phyloP scores from a whole-genome alignment of 2,888 invertebrate genomes.

The Drosophila lutescens region DNA sequence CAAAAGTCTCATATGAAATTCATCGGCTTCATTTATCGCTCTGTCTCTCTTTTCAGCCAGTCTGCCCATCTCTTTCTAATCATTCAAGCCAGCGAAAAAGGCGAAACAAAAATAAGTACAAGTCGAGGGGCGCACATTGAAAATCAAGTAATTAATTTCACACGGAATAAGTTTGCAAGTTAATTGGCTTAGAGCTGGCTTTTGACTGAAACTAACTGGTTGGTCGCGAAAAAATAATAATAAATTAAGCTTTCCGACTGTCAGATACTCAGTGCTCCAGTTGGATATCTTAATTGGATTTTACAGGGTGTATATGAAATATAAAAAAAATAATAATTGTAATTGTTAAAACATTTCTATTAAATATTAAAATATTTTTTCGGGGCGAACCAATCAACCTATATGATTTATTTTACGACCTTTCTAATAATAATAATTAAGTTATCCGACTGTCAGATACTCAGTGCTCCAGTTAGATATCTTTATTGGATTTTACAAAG shows the following conservation, averaged over 20 bases:
- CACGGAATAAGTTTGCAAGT: constrained; percentile 74
- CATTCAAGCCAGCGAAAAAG: constrained; percentile 3
- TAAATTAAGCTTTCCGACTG: constrained; percentile 1
- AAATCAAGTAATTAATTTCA: constrained; percentile 73
- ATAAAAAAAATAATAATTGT: background rate
- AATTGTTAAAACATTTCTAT: too few species aligned
- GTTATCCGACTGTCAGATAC: too few species aligned
- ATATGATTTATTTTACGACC: too few species aligned
- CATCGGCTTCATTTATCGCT: constrained; percentile 53
- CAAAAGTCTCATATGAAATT: constrained; percentile 51
- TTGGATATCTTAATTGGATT: background rate
- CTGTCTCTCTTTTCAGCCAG: background rate
- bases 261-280: background rate
- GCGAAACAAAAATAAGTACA: constrained; percentile 14
- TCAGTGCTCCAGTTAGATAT: too few species aligned
- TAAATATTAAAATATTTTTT: too few species aligned
- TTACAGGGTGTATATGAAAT: background rate
- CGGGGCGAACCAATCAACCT: too few species aligned
- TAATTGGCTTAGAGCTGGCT: constrained; percentile 71
- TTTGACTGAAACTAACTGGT: constrained; percentile 49
- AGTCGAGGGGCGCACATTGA: constrained; percentile 41
- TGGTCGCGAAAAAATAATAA: constrained; percentile 5
- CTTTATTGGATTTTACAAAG: too few species aligned
- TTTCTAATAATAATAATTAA: too few species aligned
- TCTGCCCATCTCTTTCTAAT: background rate